Conservation (phyloP, 1,140 invertebrate species). For the Onthophagus taurus region DNA sequence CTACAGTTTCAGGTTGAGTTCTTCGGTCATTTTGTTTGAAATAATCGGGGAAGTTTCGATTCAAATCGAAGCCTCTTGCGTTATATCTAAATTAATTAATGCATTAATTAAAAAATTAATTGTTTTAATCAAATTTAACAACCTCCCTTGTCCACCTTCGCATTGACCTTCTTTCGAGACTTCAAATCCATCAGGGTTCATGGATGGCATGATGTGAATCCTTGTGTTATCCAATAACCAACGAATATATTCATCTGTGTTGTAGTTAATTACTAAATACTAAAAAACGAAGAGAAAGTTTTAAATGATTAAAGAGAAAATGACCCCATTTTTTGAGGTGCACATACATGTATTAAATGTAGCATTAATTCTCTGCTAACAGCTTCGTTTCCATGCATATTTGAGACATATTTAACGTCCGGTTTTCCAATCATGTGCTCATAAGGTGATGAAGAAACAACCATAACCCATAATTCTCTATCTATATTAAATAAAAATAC, state of each 20-base stretch:
- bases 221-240: conserved; percentile 83
- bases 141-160: conserved; percentile 75
- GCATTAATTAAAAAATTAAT: background rate
- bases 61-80: conserved; percentile 77
- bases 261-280: conserved; percentile 75
- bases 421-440: conserved; percentile 88
- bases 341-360: conserved; percentile 71
- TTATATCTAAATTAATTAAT: conserved; percentile 56
- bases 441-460: conserved; percentile 79
- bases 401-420: conserved; percentile 85
- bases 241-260: conserved; percentile 66
- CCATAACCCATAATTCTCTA: conserved; percentile 90
- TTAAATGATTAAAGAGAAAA: background rate
- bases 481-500: conserved; percentile 45
- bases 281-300: conserved; percentile 41
- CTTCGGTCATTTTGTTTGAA: conserved; percentile 81
- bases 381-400: conserved; percentile 87
- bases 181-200: conserved; percentile 88
- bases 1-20: conserved; percentile 85
- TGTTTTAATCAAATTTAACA: conserved; percentile 1
- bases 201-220: conserved; percentile 85
- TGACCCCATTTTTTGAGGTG: background rate
- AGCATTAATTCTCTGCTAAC: conserved; percentile 80
- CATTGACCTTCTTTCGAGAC: conserved; percentile 80
- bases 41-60: conserved; percentile 88